phyloP scores from a whole-genome alignment of 2,113 vertebrate species.

The Sander lucioperca region DNA sequence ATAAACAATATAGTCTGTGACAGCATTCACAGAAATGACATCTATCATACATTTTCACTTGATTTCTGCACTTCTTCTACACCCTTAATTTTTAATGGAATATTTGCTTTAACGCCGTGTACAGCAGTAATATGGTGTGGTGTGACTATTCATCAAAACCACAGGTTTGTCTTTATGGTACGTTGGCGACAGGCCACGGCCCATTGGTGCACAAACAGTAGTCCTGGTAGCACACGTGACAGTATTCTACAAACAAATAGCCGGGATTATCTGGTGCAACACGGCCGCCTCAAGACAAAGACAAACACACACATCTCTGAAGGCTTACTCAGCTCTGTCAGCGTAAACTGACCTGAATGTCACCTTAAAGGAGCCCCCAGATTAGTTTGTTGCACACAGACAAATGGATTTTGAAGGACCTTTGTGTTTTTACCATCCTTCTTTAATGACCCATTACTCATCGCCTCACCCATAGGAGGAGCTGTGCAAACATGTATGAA shows the following conservation, averaged over 20 bases:
- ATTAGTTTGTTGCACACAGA: not conserved
- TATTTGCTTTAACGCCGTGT: not conserved
- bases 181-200: not conserved
- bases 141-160: not conserved
- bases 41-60: not conserved
- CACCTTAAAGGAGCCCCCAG: not conserved
- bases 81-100: not conserved
- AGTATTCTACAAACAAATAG: conserved; percentile 39
- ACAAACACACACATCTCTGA: conserved; percentile 3
- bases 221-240: conserved; percentile 18
- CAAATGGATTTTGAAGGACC: conserved; percentile 1
- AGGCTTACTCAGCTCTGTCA: conserved; percentile 15
- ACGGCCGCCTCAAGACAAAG: not conserved
- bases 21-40: not conserved
- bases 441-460: conserved; percentile 38
- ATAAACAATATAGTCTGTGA: not conserved
- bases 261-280: not conserved
- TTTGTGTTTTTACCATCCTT: not conserved
- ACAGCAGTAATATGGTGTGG: not conserved
- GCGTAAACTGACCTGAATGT: conserved; percentile 26
- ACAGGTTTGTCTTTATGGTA: not conserved
- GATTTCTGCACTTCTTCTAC: not conserved
- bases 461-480: conserved; percentile 28
- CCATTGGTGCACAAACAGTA: conserved; percentile 13
- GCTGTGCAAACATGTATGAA: conserved; percentile 31